Percentiles rank a stretch among this genome's conserved stretches.
phyloP scores from a whole-genome alignment of 2,888 invertebrate species.

The Ditula angustiorana region DNA sequence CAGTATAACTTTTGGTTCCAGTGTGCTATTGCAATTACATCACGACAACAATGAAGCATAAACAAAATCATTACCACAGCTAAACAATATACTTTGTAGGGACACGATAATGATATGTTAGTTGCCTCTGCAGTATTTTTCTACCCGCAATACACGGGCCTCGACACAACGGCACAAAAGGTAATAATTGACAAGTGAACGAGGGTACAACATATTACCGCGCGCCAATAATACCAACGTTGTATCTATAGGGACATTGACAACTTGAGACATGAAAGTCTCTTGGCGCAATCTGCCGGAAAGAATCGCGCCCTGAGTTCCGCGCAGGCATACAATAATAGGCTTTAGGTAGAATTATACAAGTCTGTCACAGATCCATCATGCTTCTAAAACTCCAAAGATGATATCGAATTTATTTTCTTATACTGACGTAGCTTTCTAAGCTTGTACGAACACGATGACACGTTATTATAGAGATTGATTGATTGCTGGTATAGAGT shows the following conservation, averaged over 20 bases:
- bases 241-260: slow-evolving; percentile 47
- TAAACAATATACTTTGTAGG: too few species aligned
- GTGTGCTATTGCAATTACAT: too few species aligned
- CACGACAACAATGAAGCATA: too few species aligned
- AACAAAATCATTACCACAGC: too few species aligned
- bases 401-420: slow-evolving; percentile 31
- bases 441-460: slow-evolving; percentile 27
- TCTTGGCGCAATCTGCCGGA: background rate
- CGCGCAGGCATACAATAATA: background rate
- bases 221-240: slow-evolving; percentile 43
- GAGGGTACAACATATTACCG: slow-evolving; percentile 62
- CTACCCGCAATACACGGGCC: slow-evolving; percentile 5
- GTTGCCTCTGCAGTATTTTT: slow-evolving; percentile 21
- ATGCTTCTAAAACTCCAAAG: slow-evolving; percentile 15
- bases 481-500: slow-evolving; percentile 23
- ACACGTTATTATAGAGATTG: slow-evolving; percentile 38
- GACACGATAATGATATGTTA: background rate
- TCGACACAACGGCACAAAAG: slow-evolving; percentile 23
- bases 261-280: slow-evolving; percentile 14
- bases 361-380: slow-evolving; percentile 26
- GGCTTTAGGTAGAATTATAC: background rate
- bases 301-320: background rate
- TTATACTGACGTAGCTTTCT: slow-evolving; percentile 22
- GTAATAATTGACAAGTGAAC: slow-evolving; percentile 75
- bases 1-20: too few species aligned